phyloP scores from a whole-genome alignment of 2,113 vertebrate species.

The Lathamus discolor region DNA sequence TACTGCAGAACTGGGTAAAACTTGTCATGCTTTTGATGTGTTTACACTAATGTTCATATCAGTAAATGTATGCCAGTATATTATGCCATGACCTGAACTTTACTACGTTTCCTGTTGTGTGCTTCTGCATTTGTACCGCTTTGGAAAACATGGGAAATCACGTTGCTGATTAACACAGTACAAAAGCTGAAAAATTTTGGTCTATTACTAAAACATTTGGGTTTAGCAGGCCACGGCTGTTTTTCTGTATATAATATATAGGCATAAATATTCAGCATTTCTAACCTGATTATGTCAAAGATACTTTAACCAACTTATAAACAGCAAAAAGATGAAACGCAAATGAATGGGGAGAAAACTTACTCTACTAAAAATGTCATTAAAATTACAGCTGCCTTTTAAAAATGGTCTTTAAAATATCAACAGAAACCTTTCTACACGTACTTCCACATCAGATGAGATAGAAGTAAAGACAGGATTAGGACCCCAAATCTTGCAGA shows the following conservation, averaged over 20 bases:
- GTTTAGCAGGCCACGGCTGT: background rate
- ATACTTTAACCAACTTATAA: background rate
- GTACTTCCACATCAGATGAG: background rate
- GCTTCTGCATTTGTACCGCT: background rate
- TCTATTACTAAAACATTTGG: background rate
- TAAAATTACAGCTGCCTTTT: background rate
- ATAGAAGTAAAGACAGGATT: background rate
- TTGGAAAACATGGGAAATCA: background rate
- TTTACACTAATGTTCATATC: background rate
- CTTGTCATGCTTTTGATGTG: background rate
- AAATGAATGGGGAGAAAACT: background rate
- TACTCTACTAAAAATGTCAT: background rate
- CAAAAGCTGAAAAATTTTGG: background rate
- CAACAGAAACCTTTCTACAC: background rate
- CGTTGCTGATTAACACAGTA: background rate
- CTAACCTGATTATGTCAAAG: background rate
- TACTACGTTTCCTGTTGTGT: background rate
- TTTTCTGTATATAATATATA: background rate
- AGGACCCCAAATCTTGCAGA: background rate
- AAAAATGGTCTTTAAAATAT: background rate
- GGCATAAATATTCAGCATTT: background rate
- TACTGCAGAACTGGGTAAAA: background rate
- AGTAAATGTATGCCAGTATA: background rate
- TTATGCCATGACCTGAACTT: background rate
- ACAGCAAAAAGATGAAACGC: background rate